Percentiles rank a stretch among this genome's conserved stretches.
These are phyloP conservation scores for Hylia prasina DNA, from an alignment of 2,113 vertebrate genomes.

Conservation along the genomic window DNA sequence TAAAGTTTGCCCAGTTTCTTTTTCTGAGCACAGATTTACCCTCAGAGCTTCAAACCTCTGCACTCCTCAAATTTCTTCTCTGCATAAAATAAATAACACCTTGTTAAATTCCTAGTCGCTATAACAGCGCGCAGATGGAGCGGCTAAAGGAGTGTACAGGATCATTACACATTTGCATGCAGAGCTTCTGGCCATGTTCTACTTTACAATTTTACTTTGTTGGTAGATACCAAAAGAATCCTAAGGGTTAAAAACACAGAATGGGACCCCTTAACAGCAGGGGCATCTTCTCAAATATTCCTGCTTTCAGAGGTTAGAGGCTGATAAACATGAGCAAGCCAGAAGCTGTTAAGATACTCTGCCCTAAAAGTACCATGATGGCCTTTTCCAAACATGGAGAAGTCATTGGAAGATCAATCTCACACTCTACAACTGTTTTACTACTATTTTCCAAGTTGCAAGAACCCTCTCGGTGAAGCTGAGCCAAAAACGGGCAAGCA, in stretches of 20 bases:
- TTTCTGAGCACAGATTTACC: not conserved
- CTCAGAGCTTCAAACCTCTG: not conserved
- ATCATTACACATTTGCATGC: not conserved
- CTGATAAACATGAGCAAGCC: not conserved
- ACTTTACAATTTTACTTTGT: not conserved
- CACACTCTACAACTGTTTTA: not conserved
- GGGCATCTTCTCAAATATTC: not conserved
- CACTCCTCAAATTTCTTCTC: not conserved
- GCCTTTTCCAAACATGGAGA: not conserved
- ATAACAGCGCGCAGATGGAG: not conserved
- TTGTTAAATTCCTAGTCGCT: not conserved
- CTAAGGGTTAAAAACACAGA: not conserved
- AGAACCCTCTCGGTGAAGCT: not conserved
- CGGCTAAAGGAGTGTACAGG: not conserved
- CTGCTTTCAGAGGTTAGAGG: not conserved
- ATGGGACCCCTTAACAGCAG: not conserved
- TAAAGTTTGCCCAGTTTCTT: not conserved
- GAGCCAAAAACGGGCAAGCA: not conserved
- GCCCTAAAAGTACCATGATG: not conserved
- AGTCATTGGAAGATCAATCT: not conserved
- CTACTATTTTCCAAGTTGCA: not conserved
- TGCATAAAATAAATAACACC: not conserved
- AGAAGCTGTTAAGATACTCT: not conserved
- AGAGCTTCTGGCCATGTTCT: not conserved
- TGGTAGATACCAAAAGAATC: not conserved